Evolutionary conservation across 2,797 vertebrate species (phyloP), one percentile per base, ranked within the genome.

Genomic region (Anguilla obscura): DNA sequence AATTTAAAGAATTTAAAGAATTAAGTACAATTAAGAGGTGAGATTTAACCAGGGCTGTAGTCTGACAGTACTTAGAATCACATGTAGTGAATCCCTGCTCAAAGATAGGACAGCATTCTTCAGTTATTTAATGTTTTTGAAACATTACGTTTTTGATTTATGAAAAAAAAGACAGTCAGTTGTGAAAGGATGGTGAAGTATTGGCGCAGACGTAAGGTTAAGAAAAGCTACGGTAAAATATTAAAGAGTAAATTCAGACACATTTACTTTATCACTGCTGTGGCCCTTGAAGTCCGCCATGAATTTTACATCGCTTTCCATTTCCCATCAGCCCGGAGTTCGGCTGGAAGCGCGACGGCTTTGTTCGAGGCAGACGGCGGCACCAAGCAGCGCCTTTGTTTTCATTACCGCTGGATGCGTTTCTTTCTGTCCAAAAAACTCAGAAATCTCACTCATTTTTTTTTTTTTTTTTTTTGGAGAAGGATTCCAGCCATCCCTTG

Each of bases 211-310:
- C 71, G 82, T 48, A 50, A 85, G 33, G 84, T 86, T 86, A 88
- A 88, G 24, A 79, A 54, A 48, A 45, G 40, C 50, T 50, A 74
- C 48, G 36, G 86, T 89, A 86, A 90, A 88, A 90, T 88, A 88
- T 90, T 90, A 86, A 90, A 60, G 80, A 88, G 85, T 69, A 88
- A 87, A 90, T 90, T 90, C 89, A 90, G 85, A 74, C 58, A 27
- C 86, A 88, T 90, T 87, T 88, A 87, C 83, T 87, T 86, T 88
- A 76, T 87, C 88, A 85, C 83, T 82, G 21, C 27, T 76, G 48
- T 3, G 76, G 52, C 88, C 40, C 86, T 69, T 89, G 85, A 85
- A 86, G 74, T 69, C 58, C 45, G 40, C 85, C 74, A 88, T 89
- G 83, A 89, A 89, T 89, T 87, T 88, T 90, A 45, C 85, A 88